phyloP scores from a whole-genome alignment of 2,888 invertebrate species.

The Idaea dimidiata region DNA sequence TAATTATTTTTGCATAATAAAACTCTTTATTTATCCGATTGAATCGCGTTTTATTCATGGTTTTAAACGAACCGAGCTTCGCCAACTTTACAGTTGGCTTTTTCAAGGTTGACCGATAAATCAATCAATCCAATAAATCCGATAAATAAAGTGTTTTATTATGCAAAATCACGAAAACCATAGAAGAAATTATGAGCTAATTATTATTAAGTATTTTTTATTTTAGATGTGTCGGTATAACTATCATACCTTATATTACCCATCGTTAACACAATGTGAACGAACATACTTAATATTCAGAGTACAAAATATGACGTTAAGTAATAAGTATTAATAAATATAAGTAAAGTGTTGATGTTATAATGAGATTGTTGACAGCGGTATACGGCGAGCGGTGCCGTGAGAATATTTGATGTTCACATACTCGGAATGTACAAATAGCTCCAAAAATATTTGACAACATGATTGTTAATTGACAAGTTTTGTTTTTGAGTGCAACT shows the following conservation, averaged over 20 bases:
- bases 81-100: no score
- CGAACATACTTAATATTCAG: not conserved
- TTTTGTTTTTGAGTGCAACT: not conserved
- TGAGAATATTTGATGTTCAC: conserved; percentile 45
- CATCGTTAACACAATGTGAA: not conserved
- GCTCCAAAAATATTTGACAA: conserved; percentile 16
- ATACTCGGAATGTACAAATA: conserved; percentile 13
- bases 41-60: no score
- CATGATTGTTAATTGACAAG: conserved; percentile 7
- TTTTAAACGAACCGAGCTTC: no score
- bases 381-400: conserved; percentile 34
- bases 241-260: not conserved
- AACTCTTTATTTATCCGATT: no score
- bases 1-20: no score
- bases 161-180: no score
- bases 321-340: conserved; percentile 17
- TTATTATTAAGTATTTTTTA: no score
- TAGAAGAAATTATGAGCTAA: no score
- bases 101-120: no score
- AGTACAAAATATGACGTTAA: not conserved
- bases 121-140: no score
- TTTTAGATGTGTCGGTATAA: not conserved
- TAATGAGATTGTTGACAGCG: conserved; percentile 38
- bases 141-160: no score
- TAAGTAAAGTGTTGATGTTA: conserved; percentile 45